phyloP scores from a whole-genome alignment of 2,797 vertebrate species.

The Hydrolagus colliei region DNA sequence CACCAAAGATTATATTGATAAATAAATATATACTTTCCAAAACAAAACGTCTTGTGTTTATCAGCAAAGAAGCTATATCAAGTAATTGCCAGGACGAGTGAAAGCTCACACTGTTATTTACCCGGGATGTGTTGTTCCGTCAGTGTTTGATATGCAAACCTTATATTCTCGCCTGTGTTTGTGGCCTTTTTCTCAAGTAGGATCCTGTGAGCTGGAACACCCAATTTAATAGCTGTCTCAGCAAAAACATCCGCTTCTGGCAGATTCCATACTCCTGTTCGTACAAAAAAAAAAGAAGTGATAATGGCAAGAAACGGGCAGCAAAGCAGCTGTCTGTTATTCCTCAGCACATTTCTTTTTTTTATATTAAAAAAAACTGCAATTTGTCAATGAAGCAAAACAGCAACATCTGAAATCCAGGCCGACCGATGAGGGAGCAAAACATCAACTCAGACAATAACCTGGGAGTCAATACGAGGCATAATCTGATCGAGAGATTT shows the following conservation, averaged over 20 bases:
- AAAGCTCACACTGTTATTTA: constrained; percentile 30
- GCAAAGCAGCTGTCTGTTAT: not conserved
- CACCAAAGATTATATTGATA: no score
- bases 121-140: constrained; percentile 37
- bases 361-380: not conserved
- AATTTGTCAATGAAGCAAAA: not conserved
- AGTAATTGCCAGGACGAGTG: not conserved
- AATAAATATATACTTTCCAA: no score
- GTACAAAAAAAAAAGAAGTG: not conserved
- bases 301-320: not conserved
- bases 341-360: not conserved
- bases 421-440: not conserved
- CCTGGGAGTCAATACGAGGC: no score
- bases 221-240: constrained; percentile 39
- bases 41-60: not conserved
- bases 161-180: constrained; percentile 45
- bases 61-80: not conserved
- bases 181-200: constrained; percentile 40
- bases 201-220: constrained; percentile 39
- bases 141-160: constrained; percentile 40
- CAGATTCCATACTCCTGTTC: constrained; percentile 37
- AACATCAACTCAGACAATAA: no score
- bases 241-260: constrained; percentile 40
- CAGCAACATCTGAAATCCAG: not conserved
- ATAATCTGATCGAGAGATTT: not conserved